Conservation (phyloP, 2,797 vertebrate species). For the Alfaro cultratus region DNA sequence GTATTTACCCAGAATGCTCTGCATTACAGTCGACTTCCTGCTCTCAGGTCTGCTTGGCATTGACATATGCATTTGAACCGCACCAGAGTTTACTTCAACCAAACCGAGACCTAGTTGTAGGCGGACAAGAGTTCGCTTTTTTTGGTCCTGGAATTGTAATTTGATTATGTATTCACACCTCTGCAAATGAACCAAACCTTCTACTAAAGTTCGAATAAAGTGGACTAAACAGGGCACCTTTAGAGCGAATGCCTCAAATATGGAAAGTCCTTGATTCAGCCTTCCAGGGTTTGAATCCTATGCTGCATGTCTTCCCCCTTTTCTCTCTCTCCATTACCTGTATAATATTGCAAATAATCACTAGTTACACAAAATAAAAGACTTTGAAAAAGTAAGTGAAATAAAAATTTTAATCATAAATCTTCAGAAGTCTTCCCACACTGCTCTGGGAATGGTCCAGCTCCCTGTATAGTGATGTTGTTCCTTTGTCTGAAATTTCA, state of each 20-base stretch:
- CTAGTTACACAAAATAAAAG: background rate
- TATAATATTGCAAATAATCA: background rate
- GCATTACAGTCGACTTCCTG: too few relatives aligned
- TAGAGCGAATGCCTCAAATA: background rate
- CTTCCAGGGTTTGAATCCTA: background rate
- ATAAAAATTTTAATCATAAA: constrained; percentile 63
- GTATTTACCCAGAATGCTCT: too few relatives aligned
- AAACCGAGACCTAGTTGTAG: too few relatives aligned
- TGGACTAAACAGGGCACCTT: too few relatives aligned
- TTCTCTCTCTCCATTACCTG: background rate
- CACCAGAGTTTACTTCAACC: too few relatives aligned
- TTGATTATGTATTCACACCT: too few relatives aligned
- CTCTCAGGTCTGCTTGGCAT: too few relatives aligned
- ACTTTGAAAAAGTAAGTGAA: background rate
- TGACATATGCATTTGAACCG: too few relatives aligned
- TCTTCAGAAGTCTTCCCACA: constrained; percentile 30
- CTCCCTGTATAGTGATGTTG: constrained; percentile 1
- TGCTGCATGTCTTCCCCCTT: background rate
- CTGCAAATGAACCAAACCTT: too few relatives aligned
- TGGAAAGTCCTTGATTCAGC: background rate
- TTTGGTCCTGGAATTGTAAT: too few relatives aligned
- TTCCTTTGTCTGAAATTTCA: background rate
- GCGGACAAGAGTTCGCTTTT: too few relatives aligned
- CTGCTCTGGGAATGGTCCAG: constrained; percentile 32
- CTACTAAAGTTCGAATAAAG: too few relatives aligned